Base-by-base conservation (phyloP, 2,888 invertebrate species). In the Bombylius discolor region DNA sequence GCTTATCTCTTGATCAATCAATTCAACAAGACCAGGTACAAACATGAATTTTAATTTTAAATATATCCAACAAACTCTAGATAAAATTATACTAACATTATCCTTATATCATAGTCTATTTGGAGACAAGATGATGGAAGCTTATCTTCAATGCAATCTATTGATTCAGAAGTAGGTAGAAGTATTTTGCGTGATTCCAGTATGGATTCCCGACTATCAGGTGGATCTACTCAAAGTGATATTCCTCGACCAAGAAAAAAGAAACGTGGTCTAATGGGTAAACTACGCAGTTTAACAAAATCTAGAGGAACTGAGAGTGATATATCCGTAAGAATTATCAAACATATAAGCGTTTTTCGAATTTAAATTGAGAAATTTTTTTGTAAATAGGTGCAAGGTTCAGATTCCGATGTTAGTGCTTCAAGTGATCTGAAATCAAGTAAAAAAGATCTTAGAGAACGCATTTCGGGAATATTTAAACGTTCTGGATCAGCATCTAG, bases 71-170 rank as follows among this genome's bases (percentile, higher is more conserved):
- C 59, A 61, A 61, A 56, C 49, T 60, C 52, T 48, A 59, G 56
- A 56, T 55, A n/a, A 39, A 14, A 12, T 31, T 5, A 50, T 14
- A 0, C 12, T 46, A 39, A n/a, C 44, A 44, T 31, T 11, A 23
- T 23, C 23, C 23, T 23, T 23, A 23, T 23, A 23, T n/a, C n/a
- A 73, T 77, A 85, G 76, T 78, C 77, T 57, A 89, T 92, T 65
- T 92, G 92, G 92, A 86, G 84, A 63, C 83, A 84, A 36, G 84
- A 85, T 53, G 89, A 89, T 61, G 89, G 89, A 58, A 92, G 91
- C 68, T 81, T 88, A 58, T 87, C 89, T 0, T 91, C 91, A 58
- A 78, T 91, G 72, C 87, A 88, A 65, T 90, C 90, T 0, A 73
- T 87, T 58, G 85, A 86, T 64, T 82, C 82, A 3, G 82, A 81